Conservation (phyloP, 2,888 invertebrate species). For the Diplazon laetatorius region DNA sequence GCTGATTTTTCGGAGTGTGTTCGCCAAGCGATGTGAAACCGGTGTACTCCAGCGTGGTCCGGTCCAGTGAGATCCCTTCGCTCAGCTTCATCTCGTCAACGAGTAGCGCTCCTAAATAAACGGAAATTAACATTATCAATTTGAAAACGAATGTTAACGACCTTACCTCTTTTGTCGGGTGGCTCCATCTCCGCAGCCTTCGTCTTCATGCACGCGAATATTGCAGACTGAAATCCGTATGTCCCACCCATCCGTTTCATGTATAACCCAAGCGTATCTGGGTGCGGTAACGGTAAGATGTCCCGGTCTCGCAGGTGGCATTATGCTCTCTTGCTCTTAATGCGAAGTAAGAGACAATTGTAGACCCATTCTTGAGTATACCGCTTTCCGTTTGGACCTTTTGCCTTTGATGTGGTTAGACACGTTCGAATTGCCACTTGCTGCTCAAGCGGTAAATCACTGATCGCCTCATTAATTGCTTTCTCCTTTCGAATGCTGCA, state of each 20-base stretch:
- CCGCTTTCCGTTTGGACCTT: slow-evolving; percentile 40
- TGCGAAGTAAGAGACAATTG: slow-evolving; percentile 50
- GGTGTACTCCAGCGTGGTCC: slow-evolving; percentile 51
- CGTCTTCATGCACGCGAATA: slow-evolving; percentile 56
- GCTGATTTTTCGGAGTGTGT: slow-evolving; percentile 66
- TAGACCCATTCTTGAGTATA: slow-evolving; percentile 57
- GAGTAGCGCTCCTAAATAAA: slow-evolving; percentile 25
- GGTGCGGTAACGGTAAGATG: slow-evolving; percentile 48
- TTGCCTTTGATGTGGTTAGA: slow-evolving; percentile 39
- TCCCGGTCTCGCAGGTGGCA: slow-evolving; percentile 39
- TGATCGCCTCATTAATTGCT: slow-evolving; percentile 37
- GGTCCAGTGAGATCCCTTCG: slow-evolving; percentile 63
- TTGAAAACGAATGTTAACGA: neutral
- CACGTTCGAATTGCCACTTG: slow-evolving; percentile 42
- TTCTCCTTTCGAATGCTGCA: neutral
- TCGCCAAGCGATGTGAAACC: slow-evolving; percentile 69
- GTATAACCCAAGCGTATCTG: slow-evolving; percentile 24
- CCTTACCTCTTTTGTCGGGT: slow-evolving; percentile 50
- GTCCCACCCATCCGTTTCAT: slow-evolving; percentile 12
- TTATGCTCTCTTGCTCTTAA: slow-evolving; percentile 50
- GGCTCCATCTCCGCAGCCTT: slow-evolving; percentile 43
- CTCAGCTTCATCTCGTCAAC: slow-evolving; percentile 69
- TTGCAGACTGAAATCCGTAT: slow-evolving; percentile 60
- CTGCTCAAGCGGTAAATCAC: slow-evolving; percentile 27
- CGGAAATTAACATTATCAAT: slow-evolving; percentile 7